Evolutionary conservation across 1,140 invertebrate genomes (phyloP).

Genomic region (Lepidostoma basale): DNA sequence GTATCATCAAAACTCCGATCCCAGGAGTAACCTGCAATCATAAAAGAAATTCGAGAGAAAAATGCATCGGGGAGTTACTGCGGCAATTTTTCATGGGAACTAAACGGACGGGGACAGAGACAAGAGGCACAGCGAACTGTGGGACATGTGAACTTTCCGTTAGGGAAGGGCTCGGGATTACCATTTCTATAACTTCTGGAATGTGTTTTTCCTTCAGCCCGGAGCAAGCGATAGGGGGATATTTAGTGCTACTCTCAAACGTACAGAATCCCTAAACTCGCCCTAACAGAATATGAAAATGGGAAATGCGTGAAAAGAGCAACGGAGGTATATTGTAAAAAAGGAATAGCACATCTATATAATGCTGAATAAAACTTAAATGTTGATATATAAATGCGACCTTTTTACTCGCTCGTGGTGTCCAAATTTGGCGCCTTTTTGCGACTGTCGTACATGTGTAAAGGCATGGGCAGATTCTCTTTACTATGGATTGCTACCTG

Average conservation of each 20-base stretch:
- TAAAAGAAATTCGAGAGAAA: slow-evolving; percentile 38
- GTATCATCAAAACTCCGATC: slow-evolving; percentile 31
- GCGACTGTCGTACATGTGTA: too few species aligned
- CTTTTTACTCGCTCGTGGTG: too few species aligned
- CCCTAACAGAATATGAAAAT: too few species aligned
- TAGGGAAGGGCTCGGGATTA: slow-evolving; percentile 4
- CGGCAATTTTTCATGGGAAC: slow-evolving; percentile 43
- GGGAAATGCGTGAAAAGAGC: too few species aligned
- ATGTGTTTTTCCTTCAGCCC: slow-evolving; percentile 13
- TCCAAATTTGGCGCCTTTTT: too few species aligned
- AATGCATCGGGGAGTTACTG: slow-evolving; percentile 39
- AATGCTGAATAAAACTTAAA: too few species aligned
- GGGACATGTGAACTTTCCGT: slow-evolving; percentile 13
- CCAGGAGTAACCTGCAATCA: slow-evolving; percentile 34
- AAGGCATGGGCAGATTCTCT: too few species aligned
- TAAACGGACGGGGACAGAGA: slow-evolving; percentile 31
- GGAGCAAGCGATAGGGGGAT: background rate
- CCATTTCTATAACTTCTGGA: slow-evolving; percentile 26
- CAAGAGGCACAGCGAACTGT: background rate
- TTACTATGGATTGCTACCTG: slow-evolving; percentile 10
- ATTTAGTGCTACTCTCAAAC: too few species aligned
- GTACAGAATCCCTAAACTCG: too few species aligned
- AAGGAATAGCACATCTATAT: too few species aligned
- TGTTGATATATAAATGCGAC: too few species aligned
- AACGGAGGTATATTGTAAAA: too few species aligned